A percentile compares a stretch with the other conserved stretches of the same genome.
Conservation (phyloP, 2,797 vertebrate species). For the Sebastes steindachneri region DNA sequence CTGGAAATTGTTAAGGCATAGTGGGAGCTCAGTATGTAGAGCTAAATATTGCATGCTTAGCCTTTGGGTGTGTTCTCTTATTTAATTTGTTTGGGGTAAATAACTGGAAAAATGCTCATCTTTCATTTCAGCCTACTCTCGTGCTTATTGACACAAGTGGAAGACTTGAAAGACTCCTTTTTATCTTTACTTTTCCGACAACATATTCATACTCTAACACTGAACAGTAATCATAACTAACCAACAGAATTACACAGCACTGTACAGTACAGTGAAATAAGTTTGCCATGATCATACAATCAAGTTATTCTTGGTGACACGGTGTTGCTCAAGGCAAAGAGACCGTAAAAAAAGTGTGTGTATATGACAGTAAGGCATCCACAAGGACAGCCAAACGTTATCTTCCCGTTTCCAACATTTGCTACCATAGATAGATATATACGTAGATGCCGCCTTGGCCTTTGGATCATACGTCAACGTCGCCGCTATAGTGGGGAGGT, state of each 20-base stretch:
- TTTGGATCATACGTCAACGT: too few species aligned
- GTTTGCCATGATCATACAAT: neutral
- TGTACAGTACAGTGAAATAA: neutral
- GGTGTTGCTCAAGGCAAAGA: neutral
- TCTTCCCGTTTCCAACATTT: neutral
- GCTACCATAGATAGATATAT: neutral
- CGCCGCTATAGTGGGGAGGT: too few species aligned
- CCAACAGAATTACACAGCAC: neutral
- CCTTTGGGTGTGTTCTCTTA: slow-evolving; percentile 25
- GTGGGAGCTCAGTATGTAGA: neutral
- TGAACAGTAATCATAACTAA: neutral
- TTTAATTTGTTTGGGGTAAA: slow-evolving; percentile 25
- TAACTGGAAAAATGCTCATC: slow-evolving; percentile 29
- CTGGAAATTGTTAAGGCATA: slow-evolving; percentile 3
- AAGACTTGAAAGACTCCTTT: neutral
- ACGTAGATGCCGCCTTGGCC: too few species aligned
- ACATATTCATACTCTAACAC: neutral
- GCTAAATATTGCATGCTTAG: slow-evolving; percentile 26
- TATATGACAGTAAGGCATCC: neutral
- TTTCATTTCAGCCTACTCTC: slow-evolving; percentile 31
- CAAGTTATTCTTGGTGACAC: neutral
- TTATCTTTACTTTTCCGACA: slow-evolving; percentile 2
- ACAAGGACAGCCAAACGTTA: neutral
- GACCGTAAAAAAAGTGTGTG: neutral
- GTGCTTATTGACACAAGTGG: slow-evolving; percentile 4